These are phyloP conservation scores for Aspidiotus destructor DNA, from an alignment of 2,888 invertebrate species.

Conservation along the genomic window DNA sequence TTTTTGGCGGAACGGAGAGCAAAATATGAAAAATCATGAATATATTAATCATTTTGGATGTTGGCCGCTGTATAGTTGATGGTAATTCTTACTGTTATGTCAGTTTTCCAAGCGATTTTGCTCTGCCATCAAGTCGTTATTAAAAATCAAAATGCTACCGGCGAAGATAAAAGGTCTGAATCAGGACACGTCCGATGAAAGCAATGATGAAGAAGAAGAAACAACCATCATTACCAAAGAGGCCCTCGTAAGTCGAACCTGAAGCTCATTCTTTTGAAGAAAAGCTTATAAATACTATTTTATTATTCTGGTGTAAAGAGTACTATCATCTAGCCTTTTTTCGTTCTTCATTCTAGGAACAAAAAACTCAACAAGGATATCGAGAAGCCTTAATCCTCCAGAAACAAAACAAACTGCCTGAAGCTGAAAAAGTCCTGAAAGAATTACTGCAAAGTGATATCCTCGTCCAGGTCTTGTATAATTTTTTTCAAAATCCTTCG, in stretches of 20 bases:
- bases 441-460: conserved; percentile 57
- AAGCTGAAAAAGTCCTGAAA: conserved; percentile 58
- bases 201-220: conserved; percentile 41
- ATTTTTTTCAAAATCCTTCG: neutral
- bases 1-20: no score
- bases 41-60: no score
- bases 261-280: neutral
- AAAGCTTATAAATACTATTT: conserved; percentile 20
- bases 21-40: no score
- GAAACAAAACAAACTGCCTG: conserved; percentile 53
- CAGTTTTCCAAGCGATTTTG: no score
- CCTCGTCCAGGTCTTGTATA: conserved; percentile 38
- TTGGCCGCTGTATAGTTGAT: no score
- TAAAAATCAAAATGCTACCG: conserved; percentile 35
- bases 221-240: conserved; percentile 45
- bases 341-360: conserved; percentile 50
- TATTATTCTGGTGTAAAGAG: neutral
- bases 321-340: neutral
- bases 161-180: conserved; percentile 51
- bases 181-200: conserved; percentile 45
- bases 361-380: conserved; percentile 70
- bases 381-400: conserved; percentile 64
- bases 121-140: no score
- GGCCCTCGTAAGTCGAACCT: conserved; percentile 46
- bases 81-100: no score